Base-by-base conservation (phyloP, 2,113 vertebrate species). In the Catharus fuscescens region DNA sequence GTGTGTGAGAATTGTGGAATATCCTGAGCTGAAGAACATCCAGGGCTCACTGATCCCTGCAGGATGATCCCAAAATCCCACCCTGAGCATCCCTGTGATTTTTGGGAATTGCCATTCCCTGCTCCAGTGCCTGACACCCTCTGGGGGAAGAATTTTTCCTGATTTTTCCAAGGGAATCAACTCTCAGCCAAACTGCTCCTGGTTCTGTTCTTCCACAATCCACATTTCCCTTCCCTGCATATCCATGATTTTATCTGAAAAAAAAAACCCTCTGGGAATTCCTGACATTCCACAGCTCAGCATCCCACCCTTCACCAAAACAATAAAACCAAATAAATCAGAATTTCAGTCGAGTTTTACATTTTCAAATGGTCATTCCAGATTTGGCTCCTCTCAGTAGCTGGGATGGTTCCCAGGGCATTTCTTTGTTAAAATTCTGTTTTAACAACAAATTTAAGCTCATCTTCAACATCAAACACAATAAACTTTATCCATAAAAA, bases 201-300 rank as follows among this genome's bases (percentile, higher is more conserved):
- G n/a, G 5, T 36, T n/a, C 18, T 12, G 38, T 28, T 36, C 60
- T 60, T 18, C 32, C 8, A 5, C 8, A 17, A n/a, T 12, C 71
- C 16, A 5, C 1, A 4, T 4, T 45, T 23, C 47, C 56, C 23
- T 53, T 32, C 44, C 1, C 61, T 20, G 2, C 18, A 2, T 2
- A 1, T 16, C 6, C 38, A 5, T 12, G 57, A 4, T 20, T 80
- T 86, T 4, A 29, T 38, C 23, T n/a, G 60, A 38, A 38, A 38
- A 38, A 38, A 38, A 38, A 38, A 38, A 10, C 10, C 9, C 2
- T 5, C 4, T 29, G 85, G 76, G 59, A 70, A 80, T 57, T 48
- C 40, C 31, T 32, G 48, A 2, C 36, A 13, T 38, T 7, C n/a
- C 36, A 11, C 7, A n/a, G 53, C 56, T 74, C 73, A 34, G 38